Evolutionary conservation across 2,888 invertebrate species (phyloP), one percentile per base, ranked within the genome.

Genomic region (Deilephila porcellus): DNA sequence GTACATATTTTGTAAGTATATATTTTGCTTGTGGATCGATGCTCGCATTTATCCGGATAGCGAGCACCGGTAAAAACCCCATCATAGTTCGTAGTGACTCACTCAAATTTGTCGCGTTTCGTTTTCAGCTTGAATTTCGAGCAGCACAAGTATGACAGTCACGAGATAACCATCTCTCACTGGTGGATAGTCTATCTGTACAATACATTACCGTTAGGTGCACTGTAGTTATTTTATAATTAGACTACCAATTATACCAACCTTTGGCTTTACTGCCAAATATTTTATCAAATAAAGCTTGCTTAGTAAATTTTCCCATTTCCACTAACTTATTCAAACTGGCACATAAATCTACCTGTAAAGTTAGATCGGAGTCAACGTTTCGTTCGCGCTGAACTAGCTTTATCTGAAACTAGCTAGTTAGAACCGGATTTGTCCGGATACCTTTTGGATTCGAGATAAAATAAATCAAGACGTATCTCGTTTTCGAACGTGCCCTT

Each of bases 361-460:
- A 67, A 67, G 45, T 67, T 67, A 67, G 29, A 67, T 52, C 34
- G 34, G 63, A 63, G 63, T 63, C 62, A n/a, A 34, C 72, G 53
- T 62, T 52, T 32, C 52, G 52, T 25, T 45, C 11, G 29, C 62
- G 53, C 53, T 60, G 52, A 72, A 72, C 72, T 72, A 32, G 52
- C 63, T 62, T 53, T 72, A 72, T 52, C 25, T 72, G 62, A 32
- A n/a, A 32, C 52, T 67, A 67, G 67, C 67, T 17, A 52, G 52
- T 67, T 45, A 67, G 67, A 67, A 67, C 67, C 67, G 67, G 67
- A 52, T 67, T 67, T 67, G 67, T 45, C 67, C 67, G 67, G 45
- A 67, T 52, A 45, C 25, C 45, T 67, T 67, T 52, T 20, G 25
- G 45, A 67, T 67, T 45, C 25, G 17, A 67, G 67, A 67, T 67